Base-by-base conservation (phyloP, 2,888 invertebrate species). In the Acrobasis consociella region DNA sequence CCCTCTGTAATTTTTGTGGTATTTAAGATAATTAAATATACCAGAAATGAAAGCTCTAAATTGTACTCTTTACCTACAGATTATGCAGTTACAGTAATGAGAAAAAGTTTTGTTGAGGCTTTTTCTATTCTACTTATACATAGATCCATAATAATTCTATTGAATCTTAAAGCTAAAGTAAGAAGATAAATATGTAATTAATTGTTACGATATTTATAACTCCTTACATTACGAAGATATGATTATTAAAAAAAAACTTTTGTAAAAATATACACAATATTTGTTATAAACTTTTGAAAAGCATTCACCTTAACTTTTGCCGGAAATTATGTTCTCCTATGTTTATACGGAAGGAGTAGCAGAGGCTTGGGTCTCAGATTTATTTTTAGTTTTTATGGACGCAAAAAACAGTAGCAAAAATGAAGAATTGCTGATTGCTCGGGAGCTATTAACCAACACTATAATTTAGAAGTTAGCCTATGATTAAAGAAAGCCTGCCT, bases 351-450 rank as follows among this genome's bases (percentile, higher is more conserved):
- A 77, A 79, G 76, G 72, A 81, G 80, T 78, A 78, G 76, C 74
- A 62, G 72, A 67, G 65, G 64, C 60, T 74, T 71, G 67, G 74
- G 76, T 76, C 69, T 67, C 72, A 72, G 69, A 70, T 71, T 70
- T 69, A 67, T 75, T 85, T 70, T 70, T 68, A 67, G 74, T 85
- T 89, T 89, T 87, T 86, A 73, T 75, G 73, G 70, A 66, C 64
- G 71, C 71, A 83, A 86, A 89, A 87, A 89, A 89, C 85, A 82
- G 88, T 91, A 85, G 91, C 91, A 80, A 91, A 90, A 87, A 90
- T 90, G 86, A 90, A 85, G 84, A 88, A 91, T 91, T 88, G 91
- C 89, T 82, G 91, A 91, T 89, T 89, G 89, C 88, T 88, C 82
- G 76, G 81, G 73, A 85, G 87, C 91, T 83, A 91, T 92, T 91